A percentile compares a stretch with the other conserved stretches of the same genome.
phyloP scores from a whole-genome alignment of 2,888 invertebrate species.

The Augochlorella aurata region DNA sequence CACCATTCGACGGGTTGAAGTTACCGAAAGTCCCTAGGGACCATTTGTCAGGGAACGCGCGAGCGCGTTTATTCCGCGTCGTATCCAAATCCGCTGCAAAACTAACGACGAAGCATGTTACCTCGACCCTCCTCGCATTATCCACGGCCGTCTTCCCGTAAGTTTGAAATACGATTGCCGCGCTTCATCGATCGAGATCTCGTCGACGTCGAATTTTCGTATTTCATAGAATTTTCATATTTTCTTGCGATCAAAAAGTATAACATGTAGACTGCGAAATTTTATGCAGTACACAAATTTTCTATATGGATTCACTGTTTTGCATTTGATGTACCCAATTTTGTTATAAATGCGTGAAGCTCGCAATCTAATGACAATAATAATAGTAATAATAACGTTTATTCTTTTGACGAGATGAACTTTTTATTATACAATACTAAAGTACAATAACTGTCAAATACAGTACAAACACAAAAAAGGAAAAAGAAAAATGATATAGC shows the following conservation, averaged over 20 bases:
- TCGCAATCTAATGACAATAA: too few species aligned
- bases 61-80: conserved; percentile 18
- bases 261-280: too few species aligned
- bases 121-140: not conserved
- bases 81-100: conserved; percentile 35
- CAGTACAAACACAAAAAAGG: too few species aligned
- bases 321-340: too few species aligned
- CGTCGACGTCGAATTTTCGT: not conserved
- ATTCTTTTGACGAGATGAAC: too few species aligned
- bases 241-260: not conserved
- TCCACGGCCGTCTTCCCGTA: not conserved
- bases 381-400: too few species aligned
- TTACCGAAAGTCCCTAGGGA: conserved; percentile 31
- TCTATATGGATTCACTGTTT: too few species aligned
- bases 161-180: conserved; percentile 33
- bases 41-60: conserved; percentile 48
- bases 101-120: not conserved
- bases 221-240: not conserved
- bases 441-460: too few species aligned
- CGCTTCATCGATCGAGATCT: conserved; percentile 26
- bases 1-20: conserved; percentile 3
- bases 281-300: too few species aligned
- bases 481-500: too few species aligned
- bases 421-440: too few species aligned
- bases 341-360: too few species aligned